Base-by-base conservation (phyloP, 2,888 invertebrate species). In the Eristalis tenax region DNA sequence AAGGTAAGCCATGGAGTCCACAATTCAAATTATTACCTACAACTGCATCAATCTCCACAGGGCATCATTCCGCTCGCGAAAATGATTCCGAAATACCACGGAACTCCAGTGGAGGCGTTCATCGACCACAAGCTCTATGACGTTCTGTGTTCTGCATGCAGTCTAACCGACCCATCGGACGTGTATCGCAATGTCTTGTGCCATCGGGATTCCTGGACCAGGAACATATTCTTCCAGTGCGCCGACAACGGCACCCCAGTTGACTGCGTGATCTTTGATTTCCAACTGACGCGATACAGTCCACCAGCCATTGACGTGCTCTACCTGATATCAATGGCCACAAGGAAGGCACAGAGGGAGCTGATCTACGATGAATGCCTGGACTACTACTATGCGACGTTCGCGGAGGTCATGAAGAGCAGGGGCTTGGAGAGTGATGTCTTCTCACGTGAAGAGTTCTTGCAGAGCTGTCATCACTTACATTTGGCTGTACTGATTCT, bases 241-340 rank as follows among this genome's bases (percentile, higher is more conserved):
- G 85, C 90, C 22, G 61, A 56, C 91, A 93, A 83, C 0, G 87
- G 88, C 2, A 93, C 68, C 90, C 92, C 93, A 1, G 89, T 91
- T 0, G 91, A 91, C 6, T 94, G 94, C 80, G 90, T 94, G 43
- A 89, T 95, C 35, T 93, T 95, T 1, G 95, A 95, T 90, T 95
- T 94, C 89, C 95, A 95, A 89, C 89, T 94, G 75, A 89, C 93
- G 0, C 92, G 94, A n/a, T 95, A 95, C 83, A 92, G 92, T 23
- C 94, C 95, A 0, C 94, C 95, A 1, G 92, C 94, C 0, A 93
- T 94, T 68, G 95, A 95, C 89, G 91, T 95, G 1, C 90, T 94
- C 8, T 92, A 93, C 32, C 90, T 94, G 23, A 90, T 95, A 0
- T 93, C 94, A 71, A 90, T 94, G 4, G 94, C 94, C 80, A 91